Conservation (phyloP, 2,113 vertebrate species). For the Chionodraco myersi region DNA sequence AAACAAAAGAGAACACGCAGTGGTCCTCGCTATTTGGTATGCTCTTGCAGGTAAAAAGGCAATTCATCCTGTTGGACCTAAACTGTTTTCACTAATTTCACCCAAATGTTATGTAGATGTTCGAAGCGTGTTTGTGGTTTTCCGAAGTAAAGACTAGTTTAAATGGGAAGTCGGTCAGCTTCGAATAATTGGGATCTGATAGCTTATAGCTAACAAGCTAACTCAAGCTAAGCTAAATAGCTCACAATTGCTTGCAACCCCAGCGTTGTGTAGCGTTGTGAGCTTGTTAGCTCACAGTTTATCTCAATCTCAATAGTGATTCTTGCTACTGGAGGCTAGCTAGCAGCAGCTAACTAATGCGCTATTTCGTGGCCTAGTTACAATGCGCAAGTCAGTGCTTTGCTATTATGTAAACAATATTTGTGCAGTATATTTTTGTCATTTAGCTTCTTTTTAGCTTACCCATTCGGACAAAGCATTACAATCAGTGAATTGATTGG, state of each 20-base stretch:
- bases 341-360: slow-evolving; percentile 44
- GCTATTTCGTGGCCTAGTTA: slow-evolving; percentile 71
- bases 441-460: not conserved
- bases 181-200: slow-evolving; percentile 67
- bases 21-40: slow-evolving; percentile 85
- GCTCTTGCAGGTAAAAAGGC: slow-evolving; percentile 84
- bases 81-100: not conserved
- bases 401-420: slow-evolving; percentile 78
- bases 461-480: not conserved
- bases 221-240: slow-evolving; percentile 65
- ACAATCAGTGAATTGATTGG: too few species aligned
- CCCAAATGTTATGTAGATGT: not conserved
- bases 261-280: slow-evolving; percentile 10
- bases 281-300: slow-evolving; percentile 9
- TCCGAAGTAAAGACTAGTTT: slow-evolving; percentile 31
- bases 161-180: slow-evolving; percentile 58
- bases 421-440: slow-evolving; percentile 1
- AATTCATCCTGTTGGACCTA: not conserved
- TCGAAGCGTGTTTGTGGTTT: not conserved
- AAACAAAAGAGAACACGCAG: slow-evolving; percentile 87
- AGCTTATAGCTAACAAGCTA: slow-evolving; percentile 67
- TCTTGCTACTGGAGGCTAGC: slow-evolving; percentile 2
- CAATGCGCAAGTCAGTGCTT: slow-evolving; percentile 70
- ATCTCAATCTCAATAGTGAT: not conserved
- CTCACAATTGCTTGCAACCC: slow-evolving; percentile 12